Evolutionary conservation across 37 sponge, comb jelly and placozoan genomes (phyloP).

Genomic region (Diacarnus erythraeanus): DNA sequence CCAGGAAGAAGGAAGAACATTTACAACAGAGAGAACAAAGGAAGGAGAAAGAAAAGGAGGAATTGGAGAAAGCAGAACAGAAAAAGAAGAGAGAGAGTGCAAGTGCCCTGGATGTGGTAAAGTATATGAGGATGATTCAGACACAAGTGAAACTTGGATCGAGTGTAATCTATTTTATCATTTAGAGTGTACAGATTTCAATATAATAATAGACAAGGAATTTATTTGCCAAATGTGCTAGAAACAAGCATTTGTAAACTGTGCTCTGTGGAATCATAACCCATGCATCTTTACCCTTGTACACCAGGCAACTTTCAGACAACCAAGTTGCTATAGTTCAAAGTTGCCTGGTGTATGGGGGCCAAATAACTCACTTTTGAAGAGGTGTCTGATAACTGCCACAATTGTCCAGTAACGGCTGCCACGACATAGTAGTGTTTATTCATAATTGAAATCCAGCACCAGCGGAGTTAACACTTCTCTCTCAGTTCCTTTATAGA

Average conservation of each 20-base stretch:
- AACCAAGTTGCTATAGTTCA: too few relatives aligned
- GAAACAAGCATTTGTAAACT: background rate
- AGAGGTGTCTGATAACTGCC: background rate
- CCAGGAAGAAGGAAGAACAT: background rate
- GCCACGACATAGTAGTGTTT: background rate
- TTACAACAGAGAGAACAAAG: background rate
- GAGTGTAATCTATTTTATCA: background rate
- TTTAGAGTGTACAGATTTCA: background rate
- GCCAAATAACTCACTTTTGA: background rate
- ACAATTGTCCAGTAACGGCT: background rate
- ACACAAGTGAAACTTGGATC: background rate
- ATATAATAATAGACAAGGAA: background rate
- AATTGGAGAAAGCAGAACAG: background rate
- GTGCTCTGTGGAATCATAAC: background rate
- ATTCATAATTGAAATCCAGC: background rate
- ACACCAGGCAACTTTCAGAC: too few relatives aligned
- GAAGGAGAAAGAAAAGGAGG: background rate
- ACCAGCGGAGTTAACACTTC: background rate
- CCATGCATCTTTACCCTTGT: too few relatives aligned
- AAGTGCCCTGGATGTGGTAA: background rate
- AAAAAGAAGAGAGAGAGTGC: background rate
- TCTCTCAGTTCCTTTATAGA: background rate
- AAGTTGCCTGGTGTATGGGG: too few relatives aligned
- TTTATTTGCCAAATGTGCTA: background rate
- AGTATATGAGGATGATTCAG: background rate